Evolutionary conservation across 2,888 invertebrate species (phyloP), one percentile per base, ranked within the genome.

Genomic region (Salpingus planirostris): DNA sequence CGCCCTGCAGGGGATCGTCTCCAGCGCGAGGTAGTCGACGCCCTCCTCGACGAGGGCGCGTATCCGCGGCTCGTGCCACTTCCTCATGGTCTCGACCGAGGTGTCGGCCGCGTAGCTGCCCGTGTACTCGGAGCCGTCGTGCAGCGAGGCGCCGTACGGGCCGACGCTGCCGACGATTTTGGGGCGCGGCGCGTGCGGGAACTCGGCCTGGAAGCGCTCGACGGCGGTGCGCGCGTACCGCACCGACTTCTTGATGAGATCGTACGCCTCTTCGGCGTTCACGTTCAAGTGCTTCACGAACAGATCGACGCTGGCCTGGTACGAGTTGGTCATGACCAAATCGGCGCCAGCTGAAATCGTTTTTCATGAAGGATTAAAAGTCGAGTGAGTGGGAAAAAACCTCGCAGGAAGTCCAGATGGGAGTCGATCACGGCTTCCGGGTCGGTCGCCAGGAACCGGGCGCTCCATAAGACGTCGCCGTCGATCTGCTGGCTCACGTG

Each of bases 101-200:
- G 83, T 76, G 31, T 67, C 74, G 39, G 78, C 74, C 0, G 79
- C 80, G 57, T 88, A 89, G 38, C 73, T 73, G 11, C 95, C 95
- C n/a, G 79, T 80, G 60, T 95, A 96, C 60, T 96, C 96, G 0
- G 93, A 93, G 7, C 86, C 87, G 61, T 96, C 90, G 55, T 85
- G 83, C 21, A 91, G 69, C 51, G 79, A 82, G 0, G 93, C 93
- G 1, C 93, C 95, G 59, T 88, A 95, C 0, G 95, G 90, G 1
- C 95, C 95, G 38, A 93, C 80, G 0, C 92, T 88, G 0, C 90
- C 95, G 12, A 86, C 88, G 26, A 95, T 73, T 46, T 57, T 7
- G 86, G 79, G 43, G 59, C 57, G 12, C 40, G 56, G 35, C 13
- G 50, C 43, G 33, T 52, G 40, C 10, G 55, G 50, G 44, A 52